A percentile compares a stretch with the other conserved stretches of the same genome.
Evolutionary conservation across 2,797 vertebrate species (phyloP).

Genomic region (Ciconia nigra): DNA sequence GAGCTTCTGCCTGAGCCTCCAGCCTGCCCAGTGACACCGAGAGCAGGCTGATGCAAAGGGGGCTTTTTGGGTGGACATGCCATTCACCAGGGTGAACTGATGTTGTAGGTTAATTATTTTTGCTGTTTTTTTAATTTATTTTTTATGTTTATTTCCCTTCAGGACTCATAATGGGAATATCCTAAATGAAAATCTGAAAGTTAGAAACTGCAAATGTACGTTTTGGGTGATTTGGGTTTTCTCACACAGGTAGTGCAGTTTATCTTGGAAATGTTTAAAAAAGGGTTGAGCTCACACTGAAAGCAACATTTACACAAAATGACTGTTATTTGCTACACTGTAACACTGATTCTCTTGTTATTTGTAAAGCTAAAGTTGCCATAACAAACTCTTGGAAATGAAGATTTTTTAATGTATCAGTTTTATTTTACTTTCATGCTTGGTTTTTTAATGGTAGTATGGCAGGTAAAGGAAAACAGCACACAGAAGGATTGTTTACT

Average conservation of each 20-base stretch:
- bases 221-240: not conserved
- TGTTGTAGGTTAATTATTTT: too few species aligned
- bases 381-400: not conserved
- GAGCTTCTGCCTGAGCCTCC: too few species aligned
- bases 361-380: not conserved
- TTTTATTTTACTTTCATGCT: not conserved
- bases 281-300: not conserved
- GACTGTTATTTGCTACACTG: rapidly evolving
- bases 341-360: too few species aligned
- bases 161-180: not conserved
- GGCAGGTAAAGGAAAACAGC: too few species aligned
- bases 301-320: rapidly evolving
- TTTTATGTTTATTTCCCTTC: not conserved
- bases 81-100: not conserved
- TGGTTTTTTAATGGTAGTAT: too few species aligned
- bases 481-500: not conserved
- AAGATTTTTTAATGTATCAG: not conserved
- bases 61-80: rapidly evolving
- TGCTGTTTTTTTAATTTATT: too few species aligned
- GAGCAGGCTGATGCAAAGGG: not conserved
- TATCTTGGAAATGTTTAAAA: not conserved
- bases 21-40: not conserved
- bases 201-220: rapidly evolving
- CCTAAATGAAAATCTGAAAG: not conserved
- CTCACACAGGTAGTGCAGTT: rapidly evolving